Conservation (phyloP, 2,113 vertebrate genomes). For the Oryzias melastigma region DNA sequence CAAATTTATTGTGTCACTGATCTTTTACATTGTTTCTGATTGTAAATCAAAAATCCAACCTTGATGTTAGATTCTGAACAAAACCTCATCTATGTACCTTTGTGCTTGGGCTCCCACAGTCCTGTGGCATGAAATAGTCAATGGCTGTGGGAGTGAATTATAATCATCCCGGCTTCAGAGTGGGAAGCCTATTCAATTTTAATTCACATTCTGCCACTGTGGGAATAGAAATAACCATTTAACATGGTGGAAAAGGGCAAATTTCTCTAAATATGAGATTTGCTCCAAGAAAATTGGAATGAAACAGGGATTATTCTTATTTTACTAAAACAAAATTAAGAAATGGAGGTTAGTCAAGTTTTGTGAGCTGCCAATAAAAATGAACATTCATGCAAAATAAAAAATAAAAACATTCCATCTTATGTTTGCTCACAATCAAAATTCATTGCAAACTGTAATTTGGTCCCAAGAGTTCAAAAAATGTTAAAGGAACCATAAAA, state of each 20-base stretch:
- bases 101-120: conserved; percentile 29
- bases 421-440: too few relatives aligned
- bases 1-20: conserved; percentile 1
- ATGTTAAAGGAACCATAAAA: too few relatives aligned
- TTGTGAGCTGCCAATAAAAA: conserved; percentile 3
- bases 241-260: conserved; percentile 26
- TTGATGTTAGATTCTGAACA: conserved; percentile 15
- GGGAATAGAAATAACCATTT: conserved; percentile 55
- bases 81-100: conserved; percentile 28
- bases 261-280: conserved; percentile 29
- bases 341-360: neutral
- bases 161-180: conserved; percentile 38
- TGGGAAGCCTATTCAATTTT: conserved; percentile 41
- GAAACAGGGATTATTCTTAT: neutral
- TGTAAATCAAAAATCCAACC: conserved; percentile 1
- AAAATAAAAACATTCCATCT: too few relatives aligned
- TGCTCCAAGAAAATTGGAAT: neutral
- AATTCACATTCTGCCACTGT: conserved; percentile 26
- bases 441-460: too few relatives aligned
- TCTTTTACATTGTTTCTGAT: conserved; percentile 1
- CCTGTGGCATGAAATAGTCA: conserved; percentile 32
- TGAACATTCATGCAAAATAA: neutral
- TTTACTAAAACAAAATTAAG: neutral
- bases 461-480: too few relatives aligned
- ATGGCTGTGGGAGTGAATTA: conserved; percentile 39